Base-by-base conservation (phyloP, 1,140 invertebrate species). In the Teleogryllus occipitalis region DNA sequence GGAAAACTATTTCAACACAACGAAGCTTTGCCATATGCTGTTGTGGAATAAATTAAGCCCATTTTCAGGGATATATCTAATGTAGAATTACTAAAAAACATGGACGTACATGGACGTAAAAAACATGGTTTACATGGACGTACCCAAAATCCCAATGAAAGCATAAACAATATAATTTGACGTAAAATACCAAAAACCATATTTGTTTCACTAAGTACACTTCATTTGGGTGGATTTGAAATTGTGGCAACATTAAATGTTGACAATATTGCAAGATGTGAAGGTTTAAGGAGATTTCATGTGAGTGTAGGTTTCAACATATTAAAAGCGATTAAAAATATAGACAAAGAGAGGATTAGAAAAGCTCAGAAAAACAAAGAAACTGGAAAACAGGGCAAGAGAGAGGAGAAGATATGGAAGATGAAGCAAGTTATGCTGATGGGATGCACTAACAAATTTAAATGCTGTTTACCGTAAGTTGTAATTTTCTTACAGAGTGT, bases 81-180 rank as follows among this genome's bases (percentile, higher is more conserved):
- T 21, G 39, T 73, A 18, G 75, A 82, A 10, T 75, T 82, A n/a
- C 65, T 82, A 22, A 80, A 81, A 81, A 82, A 81, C 78, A n/a
- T n/a, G n/a, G n/a, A n/a, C n/a, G n/a, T n/a, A n/a, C n/a, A n/a
- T n/a, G n/a, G n/a, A n/a, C n/a, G n/a, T n/a, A n/a, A n/a, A n/a
- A n/a, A n/a, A n/a, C n/a, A n/a, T n/a, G 82, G 81, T 80, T 74
- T 82, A 14, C 81, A 81, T 72, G 80, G 82, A n/a, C 65, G 75
- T n/a, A 81, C 80, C 7, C 82, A 82, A 47, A 82, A 82, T 80
- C 22, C 76, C 48, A 82, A 82, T 65, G 82, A 82, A 79, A 39
- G 49, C 47, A 75, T 82, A 21, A 82, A 82, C 73, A 74, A 74
- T 72, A 47, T 82, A 8, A 77, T 82, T 73, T 82, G 81, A 81